A percentile compares a stretch with the other conserved stretches of the same genome.
These are phyloP conservation scores for Pogonophryne albipinna DNA, from an alignment of 2,797 vertebrate species.

Conservation along the genomic window DNA sequence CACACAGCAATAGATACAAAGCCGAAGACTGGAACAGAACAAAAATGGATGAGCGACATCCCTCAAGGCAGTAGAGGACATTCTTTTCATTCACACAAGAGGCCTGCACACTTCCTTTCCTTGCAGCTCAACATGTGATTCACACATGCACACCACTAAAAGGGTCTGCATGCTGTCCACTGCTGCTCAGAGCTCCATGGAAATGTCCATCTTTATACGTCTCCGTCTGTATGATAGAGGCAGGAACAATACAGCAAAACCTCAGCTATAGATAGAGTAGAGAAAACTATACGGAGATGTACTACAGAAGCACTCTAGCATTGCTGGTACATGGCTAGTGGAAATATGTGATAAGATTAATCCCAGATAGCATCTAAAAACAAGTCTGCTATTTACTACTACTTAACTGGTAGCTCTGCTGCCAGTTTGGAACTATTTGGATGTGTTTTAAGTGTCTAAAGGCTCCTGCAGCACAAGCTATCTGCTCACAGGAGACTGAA, in stretches of 20 bases:
- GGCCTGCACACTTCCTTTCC: conserved; percentile 71
- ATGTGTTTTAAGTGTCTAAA: conserved; percentile 4
- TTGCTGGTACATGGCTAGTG: neutral
- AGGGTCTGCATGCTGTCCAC: conserved; percentile 62
- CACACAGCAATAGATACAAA: conserved; percentile 59
- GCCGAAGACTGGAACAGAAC: conserved; percentile 56
- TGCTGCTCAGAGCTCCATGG: conserved; percentile 56
- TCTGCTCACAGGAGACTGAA: neutral
- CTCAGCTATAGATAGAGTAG: conserved; percentile 18
- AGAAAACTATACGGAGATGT: conserved; percentile 5
- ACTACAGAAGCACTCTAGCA: neutral
- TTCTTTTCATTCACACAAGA: conserved; percentile 78
- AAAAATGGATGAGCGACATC: conserved; percentile 57
- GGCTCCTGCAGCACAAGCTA: conserved; percentile 1
- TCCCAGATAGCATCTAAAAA: conserved; percentile 10
- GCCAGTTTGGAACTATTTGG: neutral
- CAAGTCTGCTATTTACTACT: neutral
- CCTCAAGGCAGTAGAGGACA: conserved; percentile 71
- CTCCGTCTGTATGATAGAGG: conserved; percentile 40
- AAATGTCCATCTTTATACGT: conserved; percentile 77
- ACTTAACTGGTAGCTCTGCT: neutral
- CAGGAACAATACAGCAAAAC: conserved; percentile 40
- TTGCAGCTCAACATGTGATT: conserved; percentile 79
- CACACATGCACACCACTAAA: conserved; percentile 67
- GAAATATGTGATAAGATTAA: conserved; percentile 10